Conservation (phyloP, 2,888 invertebrate genomes). For the Hypsopygia costalis region DNA sequence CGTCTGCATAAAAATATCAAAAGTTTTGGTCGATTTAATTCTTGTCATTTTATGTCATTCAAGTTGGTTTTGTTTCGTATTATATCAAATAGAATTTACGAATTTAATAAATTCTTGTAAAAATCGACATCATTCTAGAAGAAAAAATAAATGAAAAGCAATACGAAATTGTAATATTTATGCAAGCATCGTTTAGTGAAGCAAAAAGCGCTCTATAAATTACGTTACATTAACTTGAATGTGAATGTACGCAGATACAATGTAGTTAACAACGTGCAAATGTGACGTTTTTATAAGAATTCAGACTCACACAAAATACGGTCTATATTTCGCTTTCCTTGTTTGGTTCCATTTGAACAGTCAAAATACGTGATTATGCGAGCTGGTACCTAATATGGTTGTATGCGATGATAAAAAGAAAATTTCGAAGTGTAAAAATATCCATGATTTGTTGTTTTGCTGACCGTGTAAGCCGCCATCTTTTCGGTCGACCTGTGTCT, state of each 20-base stretch:
- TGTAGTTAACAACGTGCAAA: not conserved
- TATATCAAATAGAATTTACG: too few relatives aligned
- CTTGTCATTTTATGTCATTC: too few relatives aligned
- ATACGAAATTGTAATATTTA: too few relatives aligned
- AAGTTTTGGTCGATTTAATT: too few relatives aligned
- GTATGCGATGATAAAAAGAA: not conserved
- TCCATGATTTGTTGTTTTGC: conserved; percentile 31
- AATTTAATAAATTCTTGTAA: too few relatives aligned
- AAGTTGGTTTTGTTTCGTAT: too few relatives aligned
- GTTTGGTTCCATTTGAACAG: conserved; percentile 2
- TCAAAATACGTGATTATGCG: conserved; percentile 3
- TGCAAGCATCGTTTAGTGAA: too few relatives aligned
- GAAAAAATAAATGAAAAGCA: too few relatives aligned
- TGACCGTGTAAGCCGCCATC: conserved; percentile 50
- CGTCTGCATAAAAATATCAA: not conserved
- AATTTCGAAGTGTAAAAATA: conserved; percentile 4
- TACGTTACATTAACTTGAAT: too few relatives aligned
- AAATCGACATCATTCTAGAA: too few relatives aligned
- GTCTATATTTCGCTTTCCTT: conserved; percentile 2
- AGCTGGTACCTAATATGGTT: conserved; percentile 1
- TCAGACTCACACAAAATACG: not conserved
- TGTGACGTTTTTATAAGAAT: conserved; percentile 1
- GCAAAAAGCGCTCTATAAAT: too few relatives aligned
- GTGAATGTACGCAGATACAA: too few relatives aligned
- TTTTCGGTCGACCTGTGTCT: conserved; percentile 57